These are phyloP conservation scores for Morone saxatilis DNA, from an alignment of 2,113 vertebrate genomes.

Conservation along the genomic window DNA sequence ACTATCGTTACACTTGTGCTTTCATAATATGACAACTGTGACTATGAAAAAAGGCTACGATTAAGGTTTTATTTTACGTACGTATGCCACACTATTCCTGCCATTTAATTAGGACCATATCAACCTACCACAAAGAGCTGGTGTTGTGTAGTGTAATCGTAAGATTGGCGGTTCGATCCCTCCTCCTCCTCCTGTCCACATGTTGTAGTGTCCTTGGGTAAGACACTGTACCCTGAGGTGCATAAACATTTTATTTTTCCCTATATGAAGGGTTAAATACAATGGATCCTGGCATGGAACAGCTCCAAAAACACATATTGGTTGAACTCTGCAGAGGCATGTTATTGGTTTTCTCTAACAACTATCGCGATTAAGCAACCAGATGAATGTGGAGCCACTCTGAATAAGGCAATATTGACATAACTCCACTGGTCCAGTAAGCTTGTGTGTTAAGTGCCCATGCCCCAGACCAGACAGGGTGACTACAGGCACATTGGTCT, in stretches of 20 bases:
- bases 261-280: neutral
- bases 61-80: neutral
- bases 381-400: constrained; percentile 58
- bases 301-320: neutral
- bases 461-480: constrained; percentile 54
- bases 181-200: too few relatives aligned
- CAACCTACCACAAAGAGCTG: neutral
- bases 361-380: constrained; percentile 51
- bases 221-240: too few relatives aligned
- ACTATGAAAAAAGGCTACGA: neutral
- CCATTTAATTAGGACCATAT: neutral
- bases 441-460: constrained; percentile 60
- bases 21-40: neutral
- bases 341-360: constrained; percentile 45
- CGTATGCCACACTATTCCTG: neutral
- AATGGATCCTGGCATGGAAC: neutral
- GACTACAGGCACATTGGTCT: constrained; percentile 48
- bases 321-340: constrained; percentile 19
- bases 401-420: constrained; percentile 77
- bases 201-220: too few relatives aligned
- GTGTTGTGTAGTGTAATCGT: neutral
- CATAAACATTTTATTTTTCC: neutral
- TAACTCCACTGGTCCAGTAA: constrained; percentile 67
- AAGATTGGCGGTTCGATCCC: too few relatives aligned
- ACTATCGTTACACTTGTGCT: neutral